These are phyloP conservation scores for Ctenopoma multispine DNA, from an alignment of 2,797 vertebrate genomes.

Conservation along the genomic window DNA sequence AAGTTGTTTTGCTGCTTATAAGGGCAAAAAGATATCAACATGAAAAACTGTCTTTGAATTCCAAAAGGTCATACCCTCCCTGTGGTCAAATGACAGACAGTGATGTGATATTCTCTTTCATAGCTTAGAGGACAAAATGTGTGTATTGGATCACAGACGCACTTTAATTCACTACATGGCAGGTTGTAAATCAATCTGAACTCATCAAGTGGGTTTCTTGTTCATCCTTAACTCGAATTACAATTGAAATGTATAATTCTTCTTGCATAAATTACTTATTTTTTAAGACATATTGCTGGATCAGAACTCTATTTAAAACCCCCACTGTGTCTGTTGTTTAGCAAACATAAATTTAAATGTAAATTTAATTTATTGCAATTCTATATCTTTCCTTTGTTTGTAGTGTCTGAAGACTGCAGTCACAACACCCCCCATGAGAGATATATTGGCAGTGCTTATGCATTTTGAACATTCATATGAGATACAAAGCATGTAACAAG, in stretches of 20 bases:
- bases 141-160: slow-evolving; percentile 51
- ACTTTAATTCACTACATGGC: slow-evolving; percentile 53
- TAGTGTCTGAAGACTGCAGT: slow-evolving; percentile 9
- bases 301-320: slow-evolving; percentile 3
- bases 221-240: slow-evolving; percentile 31
- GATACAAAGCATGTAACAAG: slow-evolving; percentile 71
- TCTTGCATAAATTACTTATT: slow-evolving; percentile 2
- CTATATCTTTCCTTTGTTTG: slow-evolving; percentile 20
- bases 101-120: slow-evolving; percentile 72
- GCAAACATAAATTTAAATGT: slow-evolving; percentile 16
- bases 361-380: slow-evolving; percentile 18
- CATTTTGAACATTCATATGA: slow-evolving; percentile 57
- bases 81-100: slow-evolving; percentile 74
- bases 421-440: slow-evolving; percentile 16
- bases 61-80: slow-evolving; percentile 72
- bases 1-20: slow-evolving; percentile 60
- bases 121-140: slow-evolving; percentile 66
- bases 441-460: slow-evolving; percentile 28
- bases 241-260: slow-evolving; percentile 31
- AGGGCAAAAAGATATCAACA: slow-evolving; percentile 66
- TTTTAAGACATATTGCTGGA: slow-evolving; percentile 12
- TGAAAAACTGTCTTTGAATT: slow-evolving; percentile 68
- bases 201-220: slow-evolving; percentile 29
- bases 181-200: slow-evolving; percentile 48
- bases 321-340: neutral